Percentiles rank a stretch among this genome's conserved stretches.
Conservation (phyloP, 1,140 invertebrate genomes). For the Drosophila bocqueti region DNA sequence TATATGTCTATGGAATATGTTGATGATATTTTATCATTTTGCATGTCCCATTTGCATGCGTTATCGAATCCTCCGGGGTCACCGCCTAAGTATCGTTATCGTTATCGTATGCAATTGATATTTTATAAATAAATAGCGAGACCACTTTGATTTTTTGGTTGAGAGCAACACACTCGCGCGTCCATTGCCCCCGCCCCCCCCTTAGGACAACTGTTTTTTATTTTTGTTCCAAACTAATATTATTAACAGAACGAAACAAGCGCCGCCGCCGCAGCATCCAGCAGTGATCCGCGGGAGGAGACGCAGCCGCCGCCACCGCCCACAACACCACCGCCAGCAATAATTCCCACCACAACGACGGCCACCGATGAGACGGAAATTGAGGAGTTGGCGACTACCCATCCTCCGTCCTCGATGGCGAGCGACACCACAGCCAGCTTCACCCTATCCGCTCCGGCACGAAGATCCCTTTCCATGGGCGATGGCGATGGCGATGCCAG, state of each 20-base stretch:
- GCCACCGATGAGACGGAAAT: constrained; percentile 66
- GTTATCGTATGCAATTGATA: constrained; percentile 48
- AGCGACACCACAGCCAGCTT: constrained; percentile 80
- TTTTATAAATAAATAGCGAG: constrained; percentile 17
- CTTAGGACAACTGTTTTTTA: constrained; percentile 63
- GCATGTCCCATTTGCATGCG: constrained; percentile 69
- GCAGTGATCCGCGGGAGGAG: constrained; percentile 44
- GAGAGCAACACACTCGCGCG: constrained; percentile 31
- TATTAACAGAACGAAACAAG: constrained; percentile 85
- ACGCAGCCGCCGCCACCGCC: constrained; percentile 66
- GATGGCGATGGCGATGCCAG: constrained; percentile 31
- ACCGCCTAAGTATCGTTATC: constrained; percentile 32
- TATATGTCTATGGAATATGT: constrained; percentile 46
- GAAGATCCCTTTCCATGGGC: constrained; percentile 30
- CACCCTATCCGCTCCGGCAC: constrained; percentile 68
- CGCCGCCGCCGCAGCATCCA: constrained; percentile 54
- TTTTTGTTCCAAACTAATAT: constrained; percentile 84
- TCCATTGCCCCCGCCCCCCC: constrained; percentile 22
- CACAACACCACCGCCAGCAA: constrained; percentile 64
- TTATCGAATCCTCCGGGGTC: constrained; percentile 27
- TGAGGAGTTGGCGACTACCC: constrained; percentile 41
- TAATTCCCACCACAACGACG: constrained; percentile 57
- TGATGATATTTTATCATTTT: constrained; percentile 62
- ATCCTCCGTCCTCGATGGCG: constrained; percentile 3
- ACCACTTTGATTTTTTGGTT: constrained; percentile 69